phyloP scores from a whole-genome alignment of 1,140 invertebrate genomes.

The Diachasma alloeum region DNA sequence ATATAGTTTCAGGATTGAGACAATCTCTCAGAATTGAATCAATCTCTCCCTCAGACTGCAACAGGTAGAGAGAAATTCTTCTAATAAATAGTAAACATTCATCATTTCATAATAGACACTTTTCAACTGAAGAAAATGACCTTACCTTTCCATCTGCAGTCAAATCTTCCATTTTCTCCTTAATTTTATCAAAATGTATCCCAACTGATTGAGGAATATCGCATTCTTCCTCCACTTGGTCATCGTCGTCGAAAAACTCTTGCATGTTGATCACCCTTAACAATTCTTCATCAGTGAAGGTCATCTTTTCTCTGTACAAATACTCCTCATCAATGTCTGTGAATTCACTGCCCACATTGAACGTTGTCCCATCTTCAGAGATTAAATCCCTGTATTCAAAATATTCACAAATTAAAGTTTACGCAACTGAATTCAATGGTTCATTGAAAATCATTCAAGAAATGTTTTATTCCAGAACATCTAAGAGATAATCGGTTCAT shows the following conservation, averaged over 20 bases:
- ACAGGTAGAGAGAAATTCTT: too few species aligned
- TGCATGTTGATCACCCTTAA: slow-evolving; percentile 45
- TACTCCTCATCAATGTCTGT: slow-evolving; percentile 14
- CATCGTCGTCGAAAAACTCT: slow-evolving; percentile 32
- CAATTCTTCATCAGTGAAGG: slow-evolving; percentile 40
- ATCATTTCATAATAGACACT: not conserved
- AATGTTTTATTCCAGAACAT: too few species aligned
- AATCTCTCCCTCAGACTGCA: too few species aligned
- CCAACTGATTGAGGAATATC: slow-evolving; percentile 16
- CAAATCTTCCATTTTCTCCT: slow-evolving; percentile 38
- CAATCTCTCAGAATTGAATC: too few species aligned
- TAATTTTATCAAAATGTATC: slow-evolving; percentile 43
- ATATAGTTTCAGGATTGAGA: too few species aligned
- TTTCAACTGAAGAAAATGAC: not conserved
- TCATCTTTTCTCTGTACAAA: slow-evolving; percentile 21
- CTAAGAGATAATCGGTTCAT: too few species aligned
- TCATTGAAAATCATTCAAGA: not conserved
- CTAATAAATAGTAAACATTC: too few species aligned
- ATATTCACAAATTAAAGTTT: not conserved
- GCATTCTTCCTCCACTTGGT: slow-evolving; percentile 7
- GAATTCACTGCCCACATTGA: slow-evolving; percentile 29
- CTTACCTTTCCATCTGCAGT: slow-evolving; percentile 35
- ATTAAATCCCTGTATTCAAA: slow-evolving; percentile 39
- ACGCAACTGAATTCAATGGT: not conserved
- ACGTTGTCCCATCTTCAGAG: slow-evolving; percentile 29